phyloP scores from a whole-genome alignment of 2,113 vertebrate genomes.

The Gallinago undulata region DNA sequence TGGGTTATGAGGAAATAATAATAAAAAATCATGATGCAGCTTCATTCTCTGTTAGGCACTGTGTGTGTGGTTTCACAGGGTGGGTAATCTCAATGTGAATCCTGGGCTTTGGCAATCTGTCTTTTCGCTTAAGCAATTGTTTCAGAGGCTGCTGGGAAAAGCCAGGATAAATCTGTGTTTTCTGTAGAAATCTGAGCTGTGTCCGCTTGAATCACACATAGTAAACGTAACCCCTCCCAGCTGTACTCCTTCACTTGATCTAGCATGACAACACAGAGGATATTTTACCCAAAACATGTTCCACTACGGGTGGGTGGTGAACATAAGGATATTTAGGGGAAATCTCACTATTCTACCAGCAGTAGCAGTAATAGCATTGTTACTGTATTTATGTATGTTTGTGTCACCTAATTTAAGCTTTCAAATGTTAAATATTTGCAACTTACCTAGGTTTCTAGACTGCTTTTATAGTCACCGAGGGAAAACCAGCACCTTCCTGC shows the following conservation, averaged over 20 bases:
- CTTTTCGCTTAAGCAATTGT: neutral
- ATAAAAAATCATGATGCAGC: neutral
- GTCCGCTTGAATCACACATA: slow-evolving; percentile 16
- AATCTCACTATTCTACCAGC: neutral
- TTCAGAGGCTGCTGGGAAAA: slow-evolving; percentile 33
- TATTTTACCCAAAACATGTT: slow-evolving; percentile 2
- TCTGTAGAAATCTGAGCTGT: slow-evolving; percentile 16
- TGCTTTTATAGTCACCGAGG: neutral
- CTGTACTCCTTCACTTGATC: slow-evolving; percentile 21
- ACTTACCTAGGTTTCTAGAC: neutral
- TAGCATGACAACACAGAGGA: slow-evolving; percentile 19
- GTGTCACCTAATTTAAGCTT: neutral
- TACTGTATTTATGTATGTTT: neutral
- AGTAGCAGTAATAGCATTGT: neutral
- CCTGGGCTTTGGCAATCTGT: slow-evolving; percentile 10
- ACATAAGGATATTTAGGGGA: neutral
- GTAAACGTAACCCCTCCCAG: neutral
- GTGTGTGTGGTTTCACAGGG: slow-evolving; percentile 4
- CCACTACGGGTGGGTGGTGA: neutral
- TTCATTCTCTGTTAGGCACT: slow-evolving; percentile 11
- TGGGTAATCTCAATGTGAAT: neutral
- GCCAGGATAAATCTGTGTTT: slow-evolving; percentile 30
- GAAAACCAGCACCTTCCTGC: neutral
- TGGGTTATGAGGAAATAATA: neutral
- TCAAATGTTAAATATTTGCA: neutral